A percentile compares a stretch with the other conserved stretches of the same genome.
These are phyloP conservation scores for Deroplatys truncata DNA, from an alignment of 2,888 invertebrate species.

Conservation along the genomic window DNA sequence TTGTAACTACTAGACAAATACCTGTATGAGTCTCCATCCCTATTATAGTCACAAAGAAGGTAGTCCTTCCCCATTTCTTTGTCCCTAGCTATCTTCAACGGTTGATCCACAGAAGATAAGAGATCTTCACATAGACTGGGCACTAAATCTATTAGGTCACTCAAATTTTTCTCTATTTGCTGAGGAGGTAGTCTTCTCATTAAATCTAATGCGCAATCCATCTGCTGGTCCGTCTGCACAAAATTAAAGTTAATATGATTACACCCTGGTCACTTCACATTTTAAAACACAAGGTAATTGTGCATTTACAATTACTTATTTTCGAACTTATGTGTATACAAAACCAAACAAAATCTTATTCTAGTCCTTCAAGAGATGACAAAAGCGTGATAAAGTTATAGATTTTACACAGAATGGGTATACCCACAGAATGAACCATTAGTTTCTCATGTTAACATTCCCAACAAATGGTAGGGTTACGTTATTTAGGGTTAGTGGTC, in stretches of 20 bases:
- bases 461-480: background rate
- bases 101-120: constrained; percentile 96
- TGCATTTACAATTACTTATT: background rate
- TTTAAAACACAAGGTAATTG: background rate
- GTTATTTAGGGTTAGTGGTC: background rate
- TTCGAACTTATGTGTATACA: background rate
- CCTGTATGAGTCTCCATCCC: constrained; percentile 98
- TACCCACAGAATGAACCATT: background rate
- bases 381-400: background rate
- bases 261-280: background rate
- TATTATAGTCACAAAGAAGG: constrained; percentile 96
- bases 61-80: constrained; percentile 95
- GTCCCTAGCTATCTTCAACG: constrained; percentile 94
- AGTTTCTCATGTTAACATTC: background rate
- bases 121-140: constrained; percentile 95
- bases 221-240: constrained; percentile 85
- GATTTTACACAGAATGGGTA: background rate
- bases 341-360: background rate
- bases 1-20: constrained; percentile 37
- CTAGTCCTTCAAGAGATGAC: background rate
- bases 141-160: constrained; percentile 95
- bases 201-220: constrained; percentile 98
- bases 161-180: constrained; percentile 97
- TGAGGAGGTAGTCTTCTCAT: constrained; percentile 99
- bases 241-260: background rate